A percentile compares a stretch with the other conserved stretches of the same genome.
Conservation (phyloP, 1,140 invertebrate species). For the Plodia interpunctella region DNA sequence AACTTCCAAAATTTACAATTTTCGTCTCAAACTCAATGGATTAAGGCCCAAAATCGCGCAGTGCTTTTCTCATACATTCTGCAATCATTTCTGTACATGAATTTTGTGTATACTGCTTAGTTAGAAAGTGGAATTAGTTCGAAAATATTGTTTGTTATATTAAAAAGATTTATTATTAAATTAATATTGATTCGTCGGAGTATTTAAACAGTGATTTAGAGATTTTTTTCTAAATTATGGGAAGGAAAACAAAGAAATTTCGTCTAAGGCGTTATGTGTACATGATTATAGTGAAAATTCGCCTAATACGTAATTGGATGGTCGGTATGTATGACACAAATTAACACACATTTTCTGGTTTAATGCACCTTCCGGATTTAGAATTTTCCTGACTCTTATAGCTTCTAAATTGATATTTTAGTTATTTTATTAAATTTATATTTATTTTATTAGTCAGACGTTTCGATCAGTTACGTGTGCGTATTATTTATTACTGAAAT, state of each 20-base stretch:
- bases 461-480: no score
- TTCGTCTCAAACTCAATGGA: background rate
- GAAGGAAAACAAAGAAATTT: background rate
- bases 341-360: background rate
- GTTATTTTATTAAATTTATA: no score
- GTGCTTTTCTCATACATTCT: no score
- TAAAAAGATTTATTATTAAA: no score
- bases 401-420: no score
- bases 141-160: no score
- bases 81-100: no score
- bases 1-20: background rate
- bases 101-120: background rate
- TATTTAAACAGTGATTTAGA: background rate
- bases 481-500: no score
- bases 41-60: background rate
- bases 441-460: no score
- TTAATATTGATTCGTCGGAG: no score
- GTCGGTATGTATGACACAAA: background rate
- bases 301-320: background rate
- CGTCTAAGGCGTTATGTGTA: background rate
- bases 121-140: background rate
- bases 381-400: no score
- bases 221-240: background rate
- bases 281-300: background rate
- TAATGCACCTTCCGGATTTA: no score